phyloP scores from a whole-genome alignment of 2,888 invertebrate genomes.

The Ennomos quercinarius region DNA sequence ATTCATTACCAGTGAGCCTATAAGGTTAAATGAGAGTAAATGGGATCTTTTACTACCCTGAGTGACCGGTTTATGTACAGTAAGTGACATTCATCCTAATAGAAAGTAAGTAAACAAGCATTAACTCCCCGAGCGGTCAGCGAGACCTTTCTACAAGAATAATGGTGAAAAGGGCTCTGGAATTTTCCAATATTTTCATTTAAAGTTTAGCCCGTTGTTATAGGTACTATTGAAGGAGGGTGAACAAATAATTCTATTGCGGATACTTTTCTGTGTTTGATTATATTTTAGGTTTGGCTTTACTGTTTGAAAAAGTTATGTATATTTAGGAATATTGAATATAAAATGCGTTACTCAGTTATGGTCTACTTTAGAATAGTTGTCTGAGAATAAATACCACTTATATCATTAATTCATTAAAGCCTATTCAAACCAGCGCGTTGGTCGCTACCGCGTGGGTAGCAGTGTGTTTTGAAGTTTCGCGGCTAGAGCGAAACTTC shows the following conservation, averaged over 20 bases:
- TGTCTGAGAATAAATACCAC: too few species aligned
- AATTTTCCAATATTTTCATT: conserved; percentile 35
- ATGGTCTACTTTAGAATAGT: too few species aligned
- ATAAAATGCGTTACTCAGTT: too few species aligned
- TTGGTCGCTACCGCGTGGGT: too few species aligned
- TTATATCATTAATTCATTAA: too few species aligned
- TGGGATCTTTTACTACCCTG: conserved; percentile 59
- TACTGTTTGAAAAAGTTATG: background rate
- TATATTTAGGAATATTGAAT: too few species aligned
- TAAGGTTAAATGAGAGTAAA: conserved; percentile 70
- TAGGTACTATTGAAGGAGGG: conserved; percentile 14
- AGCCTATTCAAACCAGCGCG: too few species aligned
- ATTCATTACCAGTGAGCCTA: conserved; percentile 51
- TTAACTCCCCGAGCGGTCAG: conserved; percentile 35
- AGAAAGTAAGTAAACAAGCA: conserved; percentile 44
- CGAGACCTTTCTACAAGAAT: conserved; percentile 29
- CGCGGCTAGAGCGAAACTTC: too few species aligned
- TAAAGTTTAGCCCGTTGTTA: conserved; percentile 25
- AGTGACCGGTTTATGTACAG: conserved; percentile 73
- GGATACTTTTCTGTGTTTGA: conserved; percentile 14
- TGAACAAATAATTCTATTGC: conserved; percentile 20
- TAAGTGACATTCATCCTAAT: conserved; percentile 71
- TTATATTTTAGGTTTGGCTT: conserved; percentile 15
- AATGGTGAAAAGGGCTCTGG: conserved; percentile 33
- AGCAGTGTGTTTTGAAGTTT: too few species aligned